These are phyloP conservation scores for Mico argentatus DNA, from an alignment of 2,797 vertebrate species.

Conservation along the genomic window DNA sequence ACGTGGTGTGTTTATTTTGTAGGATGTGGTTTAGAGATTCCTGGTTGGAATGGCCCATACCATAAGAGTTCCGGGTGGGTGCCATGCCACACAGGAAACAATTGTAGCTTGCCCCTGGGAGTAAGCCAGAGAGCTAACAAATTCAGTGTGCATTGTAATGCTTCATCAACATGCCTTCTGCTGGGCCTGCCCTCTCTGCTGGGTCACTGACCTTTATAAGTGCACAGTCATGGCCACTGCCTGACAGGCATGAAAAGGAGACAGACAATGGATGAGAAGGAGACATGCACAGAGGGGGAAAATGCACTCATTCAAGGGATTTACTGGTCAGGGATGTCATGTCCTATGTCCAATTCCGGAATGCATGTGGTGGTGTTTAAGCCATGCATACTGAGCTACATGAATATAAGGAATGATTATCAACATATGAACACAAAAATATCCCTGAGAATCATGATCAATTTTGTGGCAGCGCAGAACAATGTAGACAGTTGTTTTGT, in stretches of 20 bases:
- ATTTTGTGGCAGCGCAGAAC: neutral
- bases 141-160: slow-evolving; percentile 63
- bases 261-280: slow-evolving; percentile 73
- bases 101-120: slow-evolving; percentile 60
- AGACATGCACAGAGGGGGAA: slow-evolving; percentile 56
- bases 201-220: slow-evolving; percentile 77
- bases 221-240: slow-evolving; percentile 73
- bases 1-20: slow-evolving; percentile 35
- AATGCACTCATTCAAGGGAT: slow-evolving; percentile 71
- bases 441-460: neutral
- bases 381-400: neutral
- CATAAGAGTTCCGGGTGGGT: slow-evolving; percentile 67
- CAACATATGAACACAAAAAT: neutral
- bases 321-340: slow-evolving; percentile 64
- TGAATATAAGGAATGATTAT: slow-evolving; percentile 16
- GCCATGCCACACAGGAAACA: slow-evolving; percentile 64
- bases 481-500: slow-evolving; percentile 1
- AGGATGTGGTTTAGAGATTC: slow-evolving; percentile 49
- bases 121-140: slow-evolving; percentile 64
- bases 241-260: slow-evolving; percentile 74
- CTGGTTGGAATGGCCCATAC: slow-evolving; percentile 47
- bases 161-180: slow-evolving; percentile 58
- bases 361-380: slow-evolving; percentile 11
- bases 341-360: slow-evolving; percentile 42
- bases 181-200: slow-evolving; percentile 73